Evolutionary conservation across 2,797 vertebrate genomes (phyloP), one percentile per base, ranked within the genome.

Genomic region (Cossypha niveicapilla): DNA sequence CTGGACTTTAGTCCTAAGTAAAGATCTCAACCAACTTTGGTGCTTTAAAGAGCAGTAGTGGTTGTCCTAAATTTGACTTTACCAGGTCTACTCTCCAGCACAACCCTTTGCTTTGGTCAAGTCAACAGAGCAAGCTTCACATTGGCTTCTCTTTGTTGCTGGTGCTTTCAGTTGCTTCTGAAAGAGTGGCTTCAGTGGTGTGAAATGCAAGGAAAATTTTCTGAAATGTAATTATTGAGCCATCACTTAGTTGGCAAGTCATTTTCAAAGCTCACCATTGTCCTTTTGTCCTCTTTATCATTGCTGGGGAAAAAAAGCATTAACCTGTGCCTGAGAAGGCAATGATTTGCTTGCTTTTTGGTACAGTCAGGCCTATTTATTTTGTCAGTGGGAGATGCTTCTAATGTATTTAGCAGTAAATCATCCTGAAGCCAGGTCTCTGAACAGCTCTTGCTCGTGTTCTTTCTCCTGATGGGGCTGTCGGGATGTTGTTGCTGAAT

Each of bases 341-440:
- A 85, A 35, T 66, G 75, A 68, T 88, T 80, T 91, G 66, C 90
- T 78, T 88, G 78, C 51, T 18, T 96, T 96, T 95, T 94, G 91
- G 91, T 96, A 47, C 39, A 58, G 90, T 84, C 87, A 92, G 93
- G 65, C 42, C 79, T 90, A 51, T 84, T 83, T 89, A 44, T 90
- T 94, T 68, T 58, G 42, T 74, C 88, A 68, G 51, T 18, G 34
- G 73, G 60, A 94, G 94, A 85, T 92, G 86, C 65, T 94, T 56
- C 34, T 27, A 19, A 39, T 57, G 66, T 35, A 42, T 80, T 83
- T 56, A 74, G 73, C 53, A 77, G 63, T 86, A 86, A 92, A 91
- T 80, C 82, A 71, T 71, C 45, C 53, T 86, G 7, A 53, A 86
- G 61, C 50, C 37, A 30, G 37, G 70, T 37, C 34, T 60, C 51